phyloP scores from a whole-genome alignment of 2,797 vertebrate genomes.

The Acomys russatus region DNA sequence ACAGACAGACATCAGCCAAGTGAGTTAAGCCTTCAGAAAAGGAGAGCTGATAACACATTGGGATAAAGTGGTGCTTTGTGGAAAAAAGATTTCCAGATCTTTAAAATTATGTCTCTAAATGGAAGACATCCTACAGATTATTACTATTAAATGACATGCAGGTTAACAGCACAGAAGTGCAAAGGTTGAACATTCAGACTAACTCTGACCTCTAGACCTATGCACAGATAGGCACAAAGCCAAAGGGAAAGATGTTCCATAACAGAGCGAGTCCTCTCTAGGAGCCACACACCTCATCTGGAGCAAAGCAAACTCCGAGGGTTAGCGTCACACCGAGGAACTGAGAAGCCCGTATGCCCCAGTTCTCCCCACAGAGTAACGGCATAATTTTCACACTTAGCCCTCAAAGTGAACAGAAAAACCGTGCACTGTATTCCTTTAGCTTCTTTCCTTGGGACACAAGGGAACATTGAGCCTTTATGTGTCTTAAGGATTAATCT shows the following conservation, averaged over 20 bases:
- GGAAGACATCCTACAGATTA: constrained; percentile 22
- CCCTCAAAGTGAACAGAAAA: neutral
- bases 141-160: constrained; percentile 20
- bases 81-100: constrained; percentile 19
- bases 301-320: neutral
- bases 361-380: neutral
- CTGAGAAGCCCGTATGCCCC: neutral
- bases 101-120: constrained; percentile 16
- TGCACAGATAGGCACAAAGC: neutral
- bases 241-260: neutral
- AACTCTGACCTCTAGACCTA: neutral
- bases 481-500: constrained; percentile 33
- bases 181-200: constrained; percentile 16
- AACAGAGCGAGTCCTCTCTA: neutral
- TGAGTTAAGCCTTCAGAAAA: neutral
- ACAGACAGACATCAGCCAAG: neutral
- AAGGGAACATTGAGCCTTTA: neutral
- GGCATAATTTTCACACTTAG: neutral
- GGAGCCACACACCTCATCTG: neutral
- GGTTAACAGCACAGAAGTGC: neutral
- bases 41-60: neutral
- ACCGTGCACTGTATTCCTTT: neutral
- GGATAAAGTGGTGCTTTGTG: constrained; percentile 28
- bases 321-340: neutral
- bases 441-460: constrained; percentile 34